Evolutionary conservation across 2,797 vertebrate species (phyloP).

Genomic region (Coregonus sp.): DNA sequence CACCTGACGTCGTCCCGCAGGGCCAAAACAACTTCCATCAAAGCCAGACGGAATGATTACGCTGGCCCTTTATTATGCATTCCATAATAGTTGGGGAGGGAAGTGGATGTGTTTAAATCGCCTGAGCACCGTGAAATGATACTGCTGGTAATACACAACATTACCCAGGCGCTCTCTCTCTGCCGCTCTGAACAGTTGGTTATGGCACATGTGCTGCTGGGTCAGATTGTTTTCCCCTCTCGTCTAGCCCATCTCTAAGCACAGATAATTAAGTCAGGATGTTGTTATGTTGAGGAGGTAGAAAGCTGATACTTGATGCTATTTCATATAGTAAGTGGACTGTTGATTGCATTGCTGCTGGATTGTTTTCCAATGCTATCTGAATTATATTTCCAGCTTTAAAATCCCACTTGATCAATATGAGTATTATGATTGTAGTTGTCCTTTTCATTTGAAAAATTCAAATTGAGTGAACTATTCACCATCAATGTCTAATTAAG

Average conservation of each 20-base stretch:
- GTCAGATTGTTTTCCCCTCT: slow-evolving; percentile 34
- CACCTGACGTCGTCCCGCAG: slow-evolving; percentile 21
- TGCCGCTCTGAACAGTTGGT: slow-evolving; percentile 49
- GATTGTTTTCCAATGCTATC: background rate
- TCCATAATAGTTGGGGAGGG: slow-evolving; percentile 45
- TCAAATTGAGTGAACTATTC: background rate
- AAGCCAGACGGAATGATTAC: slow-evolving; percentile 62
- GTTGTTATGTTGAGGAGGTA: slow-evolving; percentile 9
- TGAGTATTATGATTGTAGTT: background rate
- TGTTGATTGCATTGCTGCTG: slow-evolving; percentile 27
- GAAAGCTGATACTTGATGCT: slow-evolving; percentile 27
- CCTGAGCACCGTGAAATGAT: slow-evolving; percentile 67
- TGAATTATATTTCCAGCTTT: background rate
- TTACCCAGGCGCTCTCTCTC: slow-evolving; percentile 21
- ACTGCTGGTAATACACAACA: slow-evolving; percentile 46
- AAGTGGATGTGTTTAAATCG: slow-evolving; percentile 61
- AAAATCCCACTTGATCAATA: background rate
- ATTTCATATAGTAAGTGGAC: slow-evolving; percentile 18
- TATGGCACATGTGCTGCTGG: slow-evolving; percentile 37
- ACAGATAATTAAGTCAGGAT: slow-evolving; percentile 49
- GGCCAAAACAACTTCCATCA: slow-evolving; percentile 56
- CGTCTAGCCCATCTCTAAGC: slow-evolving; percentile 24
- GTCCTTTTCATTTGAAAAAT: background rate
- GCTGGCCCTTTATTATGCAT: slow-evolving; percentile 62
- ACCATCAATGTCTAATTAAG: background rate